Base-by-base conservation (phyloP, 2,797 vertebrate species). In the Sebastes hubbsi region DNA sequence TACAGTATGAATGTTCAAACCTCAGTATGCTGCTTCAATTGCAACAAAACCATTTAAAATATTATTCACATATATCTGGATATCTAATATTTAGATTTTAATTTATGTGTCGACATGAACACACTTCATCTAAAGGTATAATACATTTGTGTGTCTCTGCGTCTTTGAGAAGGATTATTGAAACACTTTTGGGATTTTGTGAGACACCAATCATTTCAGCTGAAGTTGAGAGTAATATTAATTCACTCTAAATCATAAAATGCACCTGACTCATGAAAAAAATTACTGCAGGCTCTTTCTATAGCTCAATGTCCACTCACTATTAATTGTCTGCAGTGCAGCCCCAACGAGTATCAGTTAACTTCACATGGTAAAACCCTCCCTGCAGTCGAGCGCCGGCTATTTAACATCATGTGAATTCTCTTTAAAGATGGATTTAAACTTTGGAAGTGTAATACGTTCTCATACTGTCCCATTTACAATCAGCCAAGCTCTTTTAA, bases 181-280 rank as follows among this genome's bases (percentile, higher is more conserved):
- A 42, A 55, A 65, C 36, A 55, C 66, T 72, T 82, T 77, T 68
- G 59, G 54, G 69, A 74, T 64, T 75, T 69, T 14, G 34, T 36
- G 24, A 70, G 24, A 70, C 75, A 84, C 59, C 30, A 36, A 87
- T 89, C 56, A 83, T 86, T 78, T 68, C 59, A 59, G 62, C 60
- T 52, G 61, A 74, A 86, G 68, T 81, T 81, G 58, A 49, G 36
- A 82, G 80, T 65, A 32, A 76, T 67, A 72, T 76, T 62, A 89
- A 84, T 72, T 49, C 3, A n/a, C 65, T 83, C 34, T 78, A 75
- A 89, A 92, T 92, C 86, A 89, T 85, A 72, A 84, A 83, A 86
- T 80, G 68, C 69, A 87, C 72, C 83, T 85, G 80, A 90, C 54
- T 87, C 72, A 70, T 59, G 59, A 75, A 71, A 81, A 88, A 81